Percentiles rank a stretch among this genome's conserved stretches.
Conservation (phyloP, 2,797 vertebrate species). For the Acanthis flammea region DNA sequence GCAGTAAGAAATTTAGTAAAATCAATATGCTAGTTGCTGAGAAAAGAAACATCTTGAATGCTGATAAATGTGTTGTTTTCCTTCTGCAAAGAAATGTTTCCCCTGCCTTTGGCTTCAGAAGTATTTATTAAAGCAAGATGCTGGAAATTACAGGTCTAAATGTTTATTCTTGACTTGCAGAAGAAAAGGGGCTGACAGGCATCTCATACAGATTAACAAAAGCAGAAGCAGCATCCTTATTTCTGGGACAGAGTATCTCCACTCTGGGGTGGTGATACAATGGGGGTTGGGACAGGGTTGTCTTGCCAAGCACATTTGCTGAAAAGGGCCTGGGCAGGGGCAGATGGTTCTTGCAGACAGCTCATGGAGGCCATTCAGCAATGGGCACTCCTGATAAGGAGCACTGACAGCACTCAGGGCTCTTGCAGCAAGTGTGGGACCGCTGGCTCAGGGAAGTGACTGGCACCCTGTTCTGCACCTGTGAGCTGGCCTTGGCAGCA, state of each 20-base stretch:
- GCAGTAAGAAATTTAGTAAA: not conserved
- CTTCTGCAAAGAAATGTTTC: not conserved
- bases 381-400: not conserved
- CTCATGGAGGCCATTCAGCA: rapidly evolving
- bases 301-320: not conserved
- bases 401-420: not conserved
- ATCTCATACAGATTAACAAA: not conserved
- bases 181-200: not conserved
- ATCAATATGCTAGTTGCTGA: not conserved
- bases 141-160: not conserved
- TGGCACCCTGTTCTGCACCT: not conserved
- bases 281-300: not conserved
- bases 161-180: not conserved
- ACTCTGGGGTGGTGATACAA: not conserved
- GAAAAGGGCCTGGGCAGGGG: not conserved
- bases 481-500: not conserved
- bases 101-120: not conserved
- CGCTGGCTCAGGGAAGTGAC: not conserved
- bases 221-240: not conserved
- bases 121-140: not conserved
- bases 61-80: not conserved
- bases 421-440: not conserved
- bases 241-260: not conserved
- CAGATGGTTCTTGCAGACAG: not conserved
- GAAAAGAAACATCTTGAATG: not conserved